These are phyloP conservation scores for Catocala nupta DNA, from an alignment of 2,888 invertebrate genomes.

Conservation along the genomic window DNA sequence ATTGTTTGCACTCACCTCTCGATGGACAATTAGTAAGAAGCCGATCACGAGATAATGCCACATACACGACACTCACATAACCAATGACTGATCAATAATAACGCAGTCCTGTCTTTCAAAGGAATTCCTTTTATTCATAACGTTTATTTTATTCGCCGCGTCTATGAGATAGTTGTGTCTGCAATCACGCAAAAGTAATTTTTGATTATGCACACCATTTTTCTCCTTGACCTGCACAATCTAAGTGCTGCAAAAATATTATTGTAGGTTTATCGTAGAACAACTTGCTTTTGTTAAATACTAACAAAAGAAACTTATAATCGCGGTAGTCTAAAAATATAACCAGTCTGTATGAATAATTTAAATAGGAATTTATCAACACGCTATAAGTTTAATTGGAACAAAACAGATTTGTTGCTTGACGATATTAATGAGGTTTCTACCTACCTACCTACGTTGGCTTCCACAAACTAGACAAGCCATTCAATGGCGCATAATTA, in stretches of 20 bases:
- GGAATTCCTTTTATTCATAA: constrained; percentile 34
- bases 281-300: background rate
- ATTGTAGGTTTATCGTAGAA: background rate
- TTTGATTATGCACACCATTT: constrained; percentile 26
- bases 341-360: background rate
- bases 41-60: constrained; percentile 60
- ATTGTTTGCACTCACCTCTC: constrained; percentile 66
- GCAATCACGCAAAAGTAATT: constrained; percentile 27
- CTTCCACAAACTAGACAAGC: constrained; percentile 17
- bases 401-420: constrained; percentile 12
- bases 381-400: constrained; percentile 6
- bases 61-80: constrained; percentile 21
- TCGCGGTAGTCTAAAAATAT: background rate
- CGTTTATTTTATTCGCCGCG: constrained; percentile 16
- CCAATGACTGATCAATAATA: constrained; percentile 30
- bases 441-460: constrained; percentile 29
- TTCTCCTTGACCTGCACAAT: constrained; percentile 38
- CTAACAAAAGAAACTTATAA: background rate
- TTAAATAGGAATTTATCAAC: background rate
- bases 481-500: constrained; percentile 23
- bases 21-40: constrained; percentile 68
- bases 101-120: constrained; percentile 1
- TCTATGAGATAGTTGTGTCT: constrained; percentile 22
- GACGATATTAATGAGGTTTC: constrained; percentile 17
- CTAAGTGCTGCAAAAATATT: constrained; percentile 3